Base-by-base conservation (phyloP, 1,140 invertebrate genomes). In the Globodera rostochiensis region DNA sequence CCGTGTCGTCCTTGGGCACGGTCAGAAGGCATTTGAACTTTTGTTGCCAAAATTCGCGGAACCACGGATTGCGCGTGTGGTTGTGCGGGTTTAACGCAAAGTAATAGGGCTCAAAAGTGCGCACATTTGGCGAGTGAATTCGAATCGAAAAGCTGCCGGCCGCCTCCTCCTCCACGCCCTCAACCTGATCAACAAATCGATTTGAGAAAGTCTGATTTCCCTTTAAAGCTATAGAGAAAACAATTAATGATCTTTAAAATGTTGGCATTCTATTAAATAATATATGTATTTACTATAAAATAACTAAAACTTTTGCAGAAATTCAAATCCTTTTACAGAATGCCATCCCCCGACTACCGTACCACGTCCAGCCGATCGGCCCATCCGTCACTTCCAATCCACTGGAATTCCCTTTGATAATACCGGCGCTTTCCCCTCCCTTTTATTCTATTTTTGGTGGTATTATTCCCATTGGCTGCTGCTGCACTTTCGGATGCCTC, bases 21-120 rank as follows among this genome's bases (percentile, higher is more conserved):
- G 84, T 88, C 21, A 94, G 86, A 15, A 89, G 89, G 86, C 94
- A 94, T 79, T 92, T 91, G 90, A 94, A 94, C 83, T 92, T 92
- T 64, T 92, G 89, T 88, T 94, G 92, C 94, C 94, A 94, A 90
- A 94, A 94, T 87, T 94, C 93, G 36, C 90, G 90, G 88, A 94
- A 67, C 91, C 94, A 94, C 4, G 94, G 93, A 90, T 94, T 94
- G 46, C 93, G 89, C 1, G 88, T 88, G 89, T 94, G 94, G 83
- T 90, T 93, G 77, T 89, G 80, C 0, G 93, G 94, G 83, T 92
- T 92, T 50, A 95, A 90, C 0, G 91, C 90, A 82, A 93, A 92
- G 88, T 94, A 95, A 87, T 94, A 93, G 3, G 92, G 87, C 86
- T 94, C 93, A 87, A 94, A 94, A 73, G 91, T 91, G 6, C 89